Evolutionary conservation across 2,888 invertebrate genomes (phyloP), one percentile per base, ranked within the genome.

Genomic region (Meiosimyza decipiens): DNA sequence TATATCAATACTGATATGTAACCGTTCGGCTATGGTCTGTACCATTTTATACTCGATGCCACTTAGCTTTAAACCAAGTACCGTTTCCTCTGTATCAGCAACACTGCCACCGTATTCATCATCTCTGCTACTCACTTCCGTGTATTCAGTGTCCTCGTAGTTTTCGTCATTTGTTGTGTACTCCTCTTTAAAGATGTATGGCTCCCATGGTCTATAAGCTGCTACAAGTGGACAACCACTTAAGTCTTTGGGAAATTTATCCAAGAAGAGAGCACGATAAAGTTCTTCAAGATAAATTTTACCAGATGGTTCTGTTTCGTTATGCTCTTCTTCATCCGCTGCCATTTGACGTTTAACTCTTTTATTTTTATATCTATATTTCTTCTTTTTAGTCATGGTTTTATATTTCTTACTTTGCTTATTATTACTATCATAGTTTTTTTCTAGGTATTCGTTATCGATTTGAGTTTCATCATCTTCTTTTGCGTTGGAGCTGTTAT

Each of bases 21-120:
- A 71, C 3, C 78, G 79, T n/a, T 86, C 79, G 0, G 83, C 82
- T 49, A 87, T 84, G 1, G 84, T 84, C 72, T 82, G 79, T 12
- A 85, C 76, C 74, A 87, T 75, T 77, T 84, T 80, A 51, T 82
- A 84, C 71, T 87, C 87, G 9, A 87, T 82, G 28, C 87, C 87
- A 11, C 73, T 79, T 1, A 83, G 72, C 50, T 76, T 75, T 4
- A 40, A 18, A 9, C 60, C 50, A 18, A 6, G 16, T 28, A 11
- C 11, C 0, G 22, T 13, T 7, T 78, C 71, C 18, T 16, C 64
- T 28, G 28, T n/a, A 12, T 64, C 28, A 11, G 40, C 3, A 49
- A 13, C 62, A 22, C 40, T 47, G 52, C 68, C 68, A 33, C 68
- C 47, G 28, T 51, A 67, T 12, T 33, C 22, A 6, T 71, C 62